These are phyloP conservation scores for Sitophilus oryzae DNA, from an alignment of 1,140 invertebrate species.

Conservation along the genomic window DNA sequence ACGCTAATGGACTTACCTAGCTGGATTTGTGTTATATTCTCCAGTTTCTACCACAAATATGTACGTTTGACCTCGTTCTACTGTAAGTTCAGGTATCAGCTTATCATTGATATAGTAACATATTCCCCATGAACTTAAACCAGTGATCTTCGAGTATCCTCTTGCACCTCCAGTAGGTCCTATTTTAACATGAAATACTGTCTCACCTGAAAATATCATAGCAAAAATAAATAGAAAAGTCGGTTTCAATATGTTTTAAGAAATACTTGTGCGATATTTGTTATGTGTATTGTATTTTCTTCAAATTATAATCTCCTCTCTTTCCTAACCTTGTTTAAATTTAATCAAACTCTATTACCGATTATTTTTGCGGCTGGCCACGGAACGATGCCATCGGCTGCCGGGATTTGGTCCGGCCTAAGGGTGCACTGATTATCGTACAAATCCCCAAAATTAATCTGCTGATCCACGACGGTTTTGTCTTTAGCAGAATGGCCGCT, in stretches of 20 bases:
- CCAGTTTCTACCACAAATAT: slow-evolving; percentile 82
- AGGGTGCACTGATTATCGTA: slow-evolving; percentile 38
- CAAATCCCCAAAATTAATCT: slow-evolving; percentile 62
- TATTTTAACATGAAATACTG: slow-evolving; percentile 67
- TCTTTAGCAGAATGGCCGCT: slow-evolving; percentile 72
- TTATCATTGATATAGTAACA: slow-evolving; percentile 92
- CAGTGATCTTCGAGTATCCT: slow-evolving; percentile 76
- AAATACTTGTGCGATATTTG: too few species aligned
- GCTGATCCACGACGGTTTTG: slow-evolving; percentile 66
- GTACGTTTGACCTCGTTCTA: slow-evolving; percentile 84
- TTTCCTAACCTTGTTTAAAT: neutral
- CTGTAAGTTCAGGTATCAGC: slow-evolving; percentile 83
- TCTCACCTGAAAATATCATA: slow-evolving; percentile 42
- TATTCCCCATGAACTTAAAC: slow-evolving; percentile 78
- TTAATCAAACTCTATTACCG: slow-evolving; percentile 34
- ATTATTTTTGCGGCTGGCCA: slow-evolving; percentile 61
- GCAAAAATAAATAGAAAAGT: too few species aligned
- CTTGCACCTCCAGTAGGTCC: slow-evolving; percentile 76
- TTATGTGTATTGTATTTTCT: too few species aligned
- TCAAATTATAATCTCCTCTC: too few species aligned
- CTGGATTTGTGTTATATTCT: slow-evolving; percentile 58
- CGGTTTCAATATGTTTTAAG: too few species aligned
- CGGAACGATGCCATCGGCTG: slow-evolving; percentile 51
- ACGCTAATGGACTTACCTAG: slow-evolving; percentile 46
- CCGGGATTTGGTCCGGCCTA: slow-evolving; percentile 45